Evolutionary conservation across 2,113 vertebrate species (phyloP), one percentile per base, ranked within the genome.

Genomic region (Semicossyphus pulcher): DNA sequence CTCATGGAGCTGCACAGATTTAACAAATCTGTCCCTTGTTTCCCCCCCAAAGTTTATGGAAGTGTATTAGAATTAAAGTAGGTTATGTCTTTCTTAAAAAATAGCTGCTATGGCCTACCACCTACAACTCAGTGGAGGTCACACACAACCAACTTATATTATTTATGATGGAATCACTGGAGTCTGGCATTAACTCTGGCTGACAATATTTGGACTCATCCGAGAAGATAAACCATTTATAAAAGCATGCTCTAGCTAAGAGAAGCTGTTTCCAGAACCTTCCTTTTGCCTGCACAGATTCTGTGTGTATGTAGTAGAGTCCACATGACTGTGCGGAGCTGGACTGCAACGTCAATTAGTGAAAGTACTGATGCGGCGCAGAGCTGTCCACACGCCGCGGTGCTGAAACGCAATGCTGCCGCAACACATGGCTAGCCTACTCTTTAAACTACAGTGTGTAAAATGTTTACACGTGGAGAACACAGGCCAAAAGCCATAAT

Each of bases 331-430:
- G 63, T 34, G 60, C 64, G 23, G 61, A 44, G 21, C 58, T 39
- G 31, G 57, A 68, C 86, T 83, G 86, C 87, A 68, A 45, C 70
- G 53, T 59, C 60, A 68, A 85, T 81, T 71, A 85, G 64, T 23
- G 37, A 14, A 59, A 83, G 56, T 59, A 65, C 1, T 31, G 88
- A 53, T n/a, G 75, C 65, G 29, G 70, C 29, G 71, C 56, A 74
- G 85, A 85, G 76, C 89, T 89, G 83, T 88, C 81, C 84, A 79
- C 70, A 14, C 8, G 4, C 15, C 32, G 6, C n/a, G 52, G 89
- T 90, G 83, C 89, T 90, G 89, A 90, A 90, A 76, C 37, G n/a
- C 0, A 39, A 7, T 11, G 12, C 39, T 72, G 72, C 67, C 39
- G 86, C 86, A 86, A 69, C 78, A 69, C 49, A 57, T 14, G 69